Evolutionary conservation across 2,113 vertebrate species (phyloP), one percentile per base, ranked within the genome.

Genomic region (Bubalus kerabau): DNA sequence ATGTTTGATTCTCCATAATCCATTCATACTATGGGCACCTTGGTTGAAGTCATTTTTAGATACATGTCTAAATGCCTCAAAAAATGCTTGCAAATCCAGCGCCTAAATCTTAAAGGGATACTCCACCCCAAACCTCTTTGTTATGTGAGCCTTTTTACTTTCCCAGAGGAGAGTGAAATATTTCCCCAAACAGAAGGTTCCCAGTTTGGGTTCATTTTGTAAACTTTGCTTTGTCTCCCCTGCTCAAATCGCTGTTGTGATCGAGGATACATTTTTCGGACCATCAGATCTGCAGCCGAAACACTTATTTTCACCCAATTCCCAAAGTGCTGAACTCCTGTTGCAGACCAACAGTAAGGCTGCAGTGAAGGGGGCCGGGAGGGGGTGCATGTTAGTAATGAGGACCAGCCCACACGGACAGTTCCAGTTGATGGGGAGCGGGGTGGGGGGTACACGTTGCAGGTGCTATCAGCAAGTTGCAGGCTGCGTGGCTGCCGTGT

Each of bases 381-480:
- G 16, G 0, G 76, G 19, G 17, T 52, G 46, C 76, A 78, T 5
- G 97, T 98, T 97, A 97, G 98, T 97, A 97, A 71, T 23, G 71
- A 96, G 93, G 92, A 95, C 96, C 94, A 74, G 78, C 98, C 96
- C 96, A 97, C 95, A 21, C 43, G 36, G 86, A 80, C 94, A 89
- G 74, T 85, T 97, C 95, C 74, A 91, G 95, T 96, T 78, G 90
- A 89, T 94, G 83, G 78, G 23, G 40, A 76, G 6, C 6, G 21
- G 74, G 98, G 50, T 13, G 21, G 19, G 3, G 19, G 11, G 93
- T 91, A 90, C 89, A 76, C 78, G 43, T 95, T 93, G 95, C 98
- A 98, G 97, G 98, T 95, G 36, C 99, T 99, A 99, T 99, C 99
- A 99, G 99, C 95, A 91, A 94, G 97, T 76, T 98, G 80, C 99